A percentile compares a stretch with the other conserved stretches of the same genome.
Evolutionary conservation across 2,888 invertebrate species (phyloP).

Genomic region (Diarsia brunnea): DNA sequence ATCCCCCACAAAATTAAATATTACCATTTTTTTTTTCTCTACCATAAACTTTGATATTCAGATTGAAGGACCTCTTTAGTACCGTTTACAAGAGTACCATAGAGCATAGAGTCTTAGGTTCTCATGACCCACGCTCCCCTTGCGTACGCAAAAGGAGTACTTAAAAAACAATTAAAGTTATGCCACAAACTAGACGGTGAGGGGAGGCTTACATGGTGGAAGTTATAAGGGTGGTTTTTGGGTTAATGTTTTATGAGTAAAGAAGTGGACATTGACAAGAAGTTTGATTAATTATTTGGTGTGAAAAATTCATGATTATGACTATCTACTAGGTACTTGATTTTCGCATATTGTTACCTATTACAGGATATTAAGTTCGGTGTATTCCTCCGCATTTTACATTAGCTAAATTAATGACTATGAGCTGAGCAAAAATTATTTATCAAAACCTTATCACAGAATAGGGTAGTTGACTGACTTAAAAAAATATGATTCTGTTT

Average conservation of each 20-base stretch:
- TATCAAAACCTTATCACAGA: no score
- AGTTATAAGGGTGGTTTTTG: not conserved
- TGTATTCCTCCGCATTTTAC: no score
- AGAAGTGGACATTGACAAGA: not conserved
- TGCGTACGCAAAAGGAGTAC: slow-evolving; percentile 75
- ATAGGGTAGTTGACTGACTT: no score
- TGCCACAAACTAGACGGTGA: slow-evolving; percentile 72
- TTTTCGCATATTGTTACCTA: no score
- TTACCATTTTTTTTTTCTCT: slow-evolving; percentile 21
- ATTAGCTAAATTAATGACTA: no score
- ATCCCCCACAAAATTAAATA: not conserved
- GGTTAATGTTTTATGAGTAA: slow-evolving; percentile 7
- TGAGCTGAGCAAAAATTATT: no score
- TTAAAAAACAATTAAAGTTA: slow-evolving; percentile 89
- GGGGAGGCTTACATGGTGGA: slow-evolving; percentile 74
- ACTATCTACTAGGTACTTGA: not conserved
- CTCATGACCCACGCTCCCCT: slow-evolving; percentile 71
- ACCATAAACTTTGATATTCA: slow-evolving; percentile 53
- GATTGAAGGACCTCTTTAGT: slow-evolving; percentile 63
- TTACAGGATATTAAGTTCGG: no score
- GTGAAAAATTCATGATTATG: not conserved
- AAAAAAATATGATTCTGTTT: no score
- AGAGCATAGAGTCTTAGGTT: slow-evolving; percentile 57
- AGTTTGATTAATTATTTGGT: not conserved
- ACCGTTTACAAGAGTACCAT: slow-evolving; percentile 68